Conservation (phyloP, 2,113 vertebrate species). For the Melanerpes aurifrons region DNA sequence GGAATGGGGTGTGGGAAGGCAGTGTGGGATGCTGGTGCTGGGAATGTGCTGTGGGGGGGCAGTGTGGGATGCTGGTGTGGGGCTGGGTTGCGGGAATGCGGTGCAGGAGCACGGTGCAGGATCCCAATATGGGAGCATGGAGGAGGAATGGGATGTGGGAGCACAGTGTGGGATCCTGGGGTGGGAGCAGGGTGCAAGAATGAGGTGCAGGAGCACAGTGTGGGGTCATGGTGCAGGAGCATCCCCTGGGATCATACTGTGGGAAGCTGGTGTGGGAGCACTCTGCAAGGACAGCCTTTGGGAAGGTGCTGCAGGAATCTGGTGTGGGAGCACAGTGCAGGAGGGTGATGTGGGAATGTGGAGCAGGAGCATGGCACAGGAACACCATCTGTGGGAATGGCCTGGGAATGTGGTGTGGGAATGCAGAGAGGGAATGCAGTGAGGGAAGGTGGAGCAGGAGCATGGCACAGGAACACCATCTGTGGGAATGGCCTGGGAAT, state of each 20-base stretch:
- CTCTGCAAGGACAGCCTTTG: accelerated
- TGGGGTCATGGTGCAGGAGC: background rate
- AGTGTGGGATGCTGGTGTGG: too few relatives aligned
- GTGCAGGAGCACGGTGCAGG: too few relatives aligned
- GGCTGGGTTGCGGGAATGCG: too few relatives aligned
- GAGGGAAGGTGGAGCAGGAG: background rate
- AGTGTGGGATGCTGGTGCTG: too few relatives aligned
- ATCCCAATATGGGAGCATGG: too few relatives aligned
- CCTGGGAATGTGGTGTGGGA: background rate
- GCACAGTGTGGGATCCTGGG: background rate
- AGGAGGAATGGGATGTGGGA: too few relatives aligned
- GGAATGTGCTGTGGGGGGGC: too few relatives aligned
- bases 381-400: accelerated
- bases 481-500: background rate
- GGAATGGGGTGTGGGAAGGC: too few relatives aligned
- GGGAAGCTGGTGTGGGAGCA: background rate
- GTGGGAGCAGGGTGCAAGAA: background rate
- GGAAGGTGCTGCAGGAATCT: accelerated
- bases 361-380: too few relatives aligned
- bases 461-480: background rate
- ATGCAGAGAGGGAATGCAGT: accelerated
- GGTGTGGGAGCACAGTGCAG: background rate
- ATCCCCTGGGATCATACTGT: accelerated
- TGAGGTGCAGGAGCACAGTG: background rate
- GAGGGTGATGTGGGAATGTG: accelerated